Base-by-base conservation (phyloP, 2,113 vertebrate species). In the Aramus guarauna region DNA sequence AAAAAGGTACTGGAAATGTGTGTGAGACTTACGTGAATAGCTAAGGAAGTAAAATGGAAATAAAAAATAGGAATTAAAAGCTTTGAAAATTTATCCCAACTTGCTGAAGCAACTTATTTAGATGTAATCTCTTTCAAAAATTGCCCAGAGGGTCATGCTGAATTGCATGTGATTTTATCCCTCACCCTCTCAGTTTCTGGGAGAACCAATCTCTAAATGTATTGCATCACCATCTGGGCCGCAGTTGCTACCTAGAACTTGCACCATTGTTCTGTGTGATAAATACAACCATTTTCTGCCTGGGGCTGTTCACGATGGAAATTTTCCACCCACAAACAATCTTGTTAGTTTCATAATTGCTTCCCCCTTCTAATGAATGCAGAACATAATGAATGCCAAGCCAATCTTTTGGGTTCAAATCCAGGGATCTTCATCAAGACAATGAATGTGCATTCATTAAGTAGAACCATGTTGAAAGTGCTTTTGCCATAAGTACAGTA, bases 401-500 rank as follows among this genome's bases (percentile, higher is more conserved):
- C 32, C 62, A 87, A 30, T 50, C 58, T 97, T 97, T 87, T 87
- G 81, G 85, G 91, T 96, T 88, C 73, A 91, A 94, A 97, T 79
- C 48, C 69, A 91, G 50, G 26, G 41, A 92, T 95, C 80, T 96
- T 91, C 94, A 94, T 91, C 58, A 95, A 87, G 83, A 87, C 89
- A 95, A 90, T 94, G 84, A 94, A 87, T 69, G 77, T 88, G n/a
- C 58, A 79, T 87, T 96, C 91, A 88, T 95, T 94, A 91, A 91
- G 62, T 59, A 95, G 45, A 92, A 85, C 53, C 55, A 34, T 47
- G 37, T 76, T 93, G 81, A 85, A 96, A 79, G 62, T 79, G 27
- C 58, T 92, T 91, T 84, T 96, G 77, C 83, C 29, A 5, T 91
- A 93, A 95, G 21, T 87, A 79, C 53, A 88, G 21, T 71, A 73